phyloP scores from a whole-genome alignment of 2,888 invertebrate genomes.

The Yponomeuta cagnagella region DNA sequence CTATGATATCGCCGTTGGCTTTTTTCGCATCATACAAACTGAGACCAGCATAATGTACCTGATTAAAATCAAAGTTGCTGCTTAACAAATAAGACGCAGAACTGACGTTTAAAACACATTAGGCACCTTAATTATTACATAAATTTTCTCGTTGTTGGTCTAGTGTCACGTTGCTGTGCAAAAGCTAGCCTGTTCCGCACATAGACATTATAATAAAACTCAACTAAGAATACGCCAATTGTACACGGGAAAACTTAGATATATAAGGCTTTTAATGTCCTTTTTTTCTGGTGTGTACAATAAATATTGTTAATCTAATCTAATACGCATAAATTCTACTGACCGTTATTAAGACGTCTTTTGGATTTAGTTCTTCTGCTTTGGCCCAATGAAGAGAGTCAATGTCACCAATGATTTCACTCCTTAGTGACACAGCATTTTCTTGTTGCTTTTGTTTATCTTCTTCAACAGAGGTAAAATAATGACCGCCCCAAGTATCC shows the following conservation, averaged over 20 bases:
- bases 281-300: neutral
- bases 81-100: no score
- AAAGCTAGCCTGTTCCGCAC: no score
- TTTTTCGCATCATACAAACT: slow-evolving; percentile 33
- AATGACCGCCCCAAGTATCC: slow-evolving; percentile 32
- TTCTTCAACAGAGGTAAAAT: slow-evolving; percentile 21
- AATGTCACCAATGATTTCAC: slow-evolving; percentile 28
- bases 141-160: no score
- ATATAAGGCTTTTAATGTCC: neutral
- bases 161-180: no score
- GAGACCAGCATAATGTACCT: slow-evolving; percentile 39
- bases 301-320: no score
- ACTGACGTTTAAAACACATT: no score
- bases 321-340: neutral
- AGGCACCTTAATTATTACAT: no score
- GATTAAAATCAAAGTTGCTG: neutral
- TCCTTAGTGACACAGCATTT: slow-evolving; percentile 23
- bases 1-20: slow-evolving; percentile 30
- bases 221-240: no score
- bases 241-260: neutral
- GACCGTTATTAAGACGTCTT: slow-evolving; percentile 28
- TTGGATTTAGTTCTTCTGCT: slow-evolving; percentile 16
- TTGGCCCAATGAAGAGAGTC: slow-evolving; percentile 32
- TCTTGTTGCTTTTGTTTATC: neutral
- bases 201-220: no score